Evolutionary conservation across 2,888 invertebrate species (phyloP).

Genomic region (Aspidapion aeneum): DNA sequence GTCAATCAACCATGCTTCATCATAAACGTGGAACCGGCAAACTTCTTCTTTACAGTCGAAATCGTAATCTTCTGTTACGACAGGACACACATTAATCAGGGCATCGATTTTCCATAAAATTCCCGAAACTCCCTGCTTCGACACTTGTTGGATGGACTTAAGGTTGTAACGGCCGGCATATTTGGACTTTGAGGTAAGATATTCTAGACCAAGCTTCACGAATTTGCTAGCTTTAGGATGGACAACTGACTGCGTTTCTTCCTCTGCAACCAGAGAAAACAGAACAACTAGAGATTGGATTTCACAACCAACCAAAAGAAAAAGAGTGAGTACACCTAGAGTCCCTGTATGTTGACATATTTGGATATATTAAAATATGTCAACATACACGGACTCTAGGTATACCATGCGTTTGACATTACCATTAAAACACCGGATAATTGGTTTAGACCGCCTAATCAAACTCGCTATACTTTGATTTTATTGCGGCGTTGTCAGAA

Average conservation of each 20-base stretch:
- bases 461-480: too few relatives aligned
- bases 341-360: too few relatives aligned
- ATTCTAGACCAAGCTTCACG: constrained; percentile 9
- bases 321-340: too few relatives aligned
- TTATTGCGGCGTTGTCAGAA: too few relatives aligned
- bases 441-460: too few relatives aligned
- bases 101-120: constrained; percentile 56
- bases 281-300: too few relatives aligned
- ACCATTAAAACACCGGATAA: too few relatives aligned
- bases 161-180: constrained; percentile 22
- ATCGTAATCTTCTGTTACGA: constrained; percentile 38
- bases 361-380: too few relatives aligned
- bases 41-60: constrained; percentile 27
- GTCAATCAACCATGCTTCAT: constrained; percentile 55
- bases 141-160: constrained; percentile 43
- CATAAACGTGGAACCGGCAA: constrained; percentile 55
- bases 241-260: not conserved
- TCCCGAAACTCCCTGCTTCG: constrained; percentile 55
- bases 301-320: too few relatives aligned
- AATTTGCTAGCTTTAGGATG: constrained; percentile 7
- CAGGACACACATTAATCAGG: constrained; percentile 53
- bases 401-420: too few relatives aligned
- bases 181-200: constrained; percentile 23
- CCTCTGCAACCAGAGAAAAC: not conserved
- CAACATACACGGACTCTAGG: too few relatives aligned